Percentiles rank a stretch among this genome's conserved stretches.
Evolutionary conservation across 1,140 invertebrate genomes (phyloP).

Genomic region (Macrostomum lignano): DNA sequence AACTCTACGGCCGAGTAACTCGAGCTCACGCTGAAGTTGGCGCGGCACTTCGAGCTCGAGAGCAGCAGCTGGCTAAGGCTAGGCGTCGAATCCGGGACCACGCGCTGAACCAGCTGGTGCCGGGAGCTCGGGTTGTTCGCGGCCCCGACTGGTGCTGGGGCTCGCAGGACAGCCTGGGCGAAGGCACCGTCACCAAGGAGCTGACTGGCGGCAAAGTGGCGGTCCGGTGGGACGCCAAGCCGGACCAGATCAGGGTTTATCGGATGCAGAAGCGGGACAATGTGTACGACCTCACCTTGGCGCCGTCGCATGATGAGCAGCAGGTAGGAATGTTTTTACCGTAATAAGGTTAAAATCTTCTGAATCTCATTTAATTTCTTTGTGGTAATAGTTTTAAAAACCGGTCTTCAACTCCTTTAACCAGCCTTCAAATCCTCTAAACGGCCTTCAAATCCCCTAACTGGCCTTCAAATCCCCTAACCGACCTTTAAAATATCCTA

Average conservation of each 20-base stretch:
- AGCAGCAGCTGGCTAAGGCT: constrained; percentile 21
- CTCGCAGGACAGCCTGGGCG: constrained; percentile 63
- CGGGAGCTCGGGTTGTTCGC: constrained; percentile 56
- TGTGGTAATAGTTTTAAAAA: no score
- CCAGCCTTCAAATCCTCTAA: no score
- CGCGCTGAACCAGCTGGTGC: constrained; percentile 46
- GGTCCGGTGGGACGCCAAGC: constrained; percentile 1
- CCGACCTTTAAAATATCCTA: no score
- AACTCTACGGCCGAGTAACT: constrained; percentile 69
- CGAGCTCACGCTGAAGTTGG: constrained; percentile 59
- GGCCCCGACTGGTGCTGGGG: constrained; percentile 93
- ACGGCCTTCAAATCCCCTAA: no score
- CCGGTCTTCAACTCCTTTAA: no score
- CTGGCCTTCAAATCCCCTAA: no score
- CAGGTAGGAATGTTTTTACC: no score
- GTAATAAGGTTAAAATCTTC: no score
- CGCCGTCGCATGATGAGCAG: no score
- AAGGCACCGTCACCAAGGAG: constrained; percentile 58
- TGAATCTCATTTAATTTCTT: no score
- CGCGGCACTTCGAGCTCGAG: constrained; percentile 34
- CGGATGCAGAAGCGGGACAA: constrained; percentile 89
- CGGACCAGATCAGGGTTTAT: constrained; percentile 85
- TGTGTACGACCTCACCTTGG: constrained; percentile 57
- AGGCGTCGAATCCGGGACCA: constrained; percentile 21
- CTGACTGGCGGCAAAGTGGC: constrained; percentile 46